Conservation (phyloP, 2,797 vertebrate species). For the Artibeus lituratus region DNA sequence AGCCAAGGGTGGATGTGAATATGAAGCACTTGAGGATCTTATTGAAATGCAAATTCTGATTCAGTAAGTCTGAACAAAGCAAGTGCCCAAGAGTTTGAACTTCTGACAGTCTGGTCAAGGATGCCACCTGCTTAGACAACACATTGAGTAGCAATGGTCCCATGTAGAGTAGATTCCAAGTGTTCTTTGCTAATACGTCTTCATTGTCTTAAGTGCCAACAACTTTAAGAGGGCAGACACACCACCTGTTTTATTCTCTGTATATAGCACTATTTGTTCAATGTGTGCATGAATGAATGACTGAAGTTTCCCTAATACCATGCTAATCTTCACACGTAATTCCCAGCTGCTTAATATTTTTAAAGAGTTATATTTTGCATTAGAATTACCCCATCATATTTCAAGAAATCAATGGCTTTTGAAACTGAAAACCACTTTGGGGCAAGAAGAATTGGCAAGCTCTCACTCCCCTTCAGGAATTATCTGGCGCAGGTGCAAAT, state of each 20-base stretch:
- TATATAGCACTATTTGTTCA: not conserved
- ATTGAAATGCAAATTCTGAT: not conserved
- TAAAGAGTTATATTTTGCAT: conserved; percentile 53
- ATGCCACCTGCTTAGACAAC: fast-evolving
- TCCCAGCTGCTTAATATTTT: not conserved
- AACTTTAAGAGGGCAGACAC: not conserved
- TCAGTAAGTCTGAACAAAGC: not conserved
- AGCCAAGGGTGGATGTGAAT: not conserved
- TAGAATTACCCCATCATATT: conserved; percentile 54
- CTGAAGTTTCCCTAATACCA: not conserved
- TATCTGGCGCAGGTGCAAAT: conserved; percentile 59
- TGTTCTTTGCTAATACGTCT: not conserved
- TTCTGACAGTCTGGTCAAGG: fast-evolving
- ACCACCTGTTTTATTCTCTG: not conserved
- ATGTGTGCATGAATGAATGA: not conserved
- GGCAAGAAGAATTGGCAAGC: conserved; percentile 12
- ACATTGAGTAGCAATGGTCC: not conserved
- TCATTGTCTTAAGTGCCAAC: not conserved
- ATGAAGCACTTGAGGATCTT: not conserved
- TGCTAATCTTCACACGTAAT: not conserved
- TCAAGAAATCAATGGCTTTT: conserved; percentile 64
- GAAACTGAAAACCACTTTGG: conserved; percentile 25
- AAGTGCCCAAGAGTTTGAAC: too few species aligned
- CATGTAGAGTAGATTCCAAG: not conserved
- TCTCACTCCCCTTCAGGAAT: conserved; percentile 10